These are phyloP conservation scores for Opisthocomus hoazin DNA, from an alignment of 2,113 vertebrate species.

Conservation along the genomic window DNA sequence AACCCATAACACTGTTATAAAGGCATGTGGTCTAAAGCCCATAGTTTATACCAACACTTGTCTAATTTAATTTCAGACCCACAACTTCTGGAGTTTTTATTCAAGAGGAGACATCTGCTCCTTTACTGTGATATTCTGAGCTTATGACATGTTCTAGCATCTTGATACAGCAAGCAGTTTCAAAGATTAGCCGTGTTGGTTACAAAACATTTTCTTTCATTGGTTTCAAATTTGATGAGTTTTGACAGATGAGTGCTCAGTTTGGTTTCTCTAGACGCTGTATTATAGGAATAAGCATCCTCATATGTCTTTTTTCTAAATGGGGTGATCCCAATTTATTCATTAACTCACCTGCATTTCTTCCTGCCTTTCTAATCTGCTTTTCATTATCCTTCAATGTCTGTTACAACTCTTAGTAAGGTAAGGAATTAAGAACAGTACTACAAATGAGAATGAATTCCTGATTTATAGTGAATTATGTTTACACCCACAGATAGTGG, in stretches of 20 bases:
- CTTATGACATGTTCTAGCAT: background rate
- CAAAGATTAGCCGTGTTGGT: background rate
- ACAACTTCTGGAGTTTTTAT: background rate
- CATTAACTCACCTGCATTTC: background rate
- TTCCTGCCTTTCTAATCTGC: background rate
- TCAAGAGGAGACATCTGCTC: background rate
- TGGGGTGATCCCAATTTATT: background rate
- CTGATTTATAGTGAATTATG: background rate
- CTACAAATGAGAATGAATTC: background rate
- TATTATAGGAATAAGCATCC: background rate
- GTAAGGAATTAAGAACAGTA: background rate
- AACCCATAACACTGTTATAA: background rate
- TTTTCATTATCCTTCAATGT: background rate
- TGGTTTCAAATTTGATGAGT: background rate
- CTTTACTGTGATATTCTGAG: background rate
- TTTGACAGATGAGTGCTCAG: background rate
- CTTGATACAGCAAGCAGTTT: background rate
- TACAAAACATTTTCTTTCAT: background rate
- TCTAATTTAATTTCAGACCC: background rate
- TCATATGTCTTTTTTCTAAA: background rate
- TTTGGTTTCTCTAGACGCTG: background rate
- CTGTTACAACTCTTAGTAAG: background rate
- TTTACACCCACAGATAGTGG: background rate
- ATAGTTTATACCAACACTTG: background rate
- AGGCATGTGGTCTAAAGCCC: background rate